These are phyloP conservation scores for Himalopsyche japonica DNA, from an alignment of 2,888 invertebrate genomes.

Conservation along the genomic window DNA sequence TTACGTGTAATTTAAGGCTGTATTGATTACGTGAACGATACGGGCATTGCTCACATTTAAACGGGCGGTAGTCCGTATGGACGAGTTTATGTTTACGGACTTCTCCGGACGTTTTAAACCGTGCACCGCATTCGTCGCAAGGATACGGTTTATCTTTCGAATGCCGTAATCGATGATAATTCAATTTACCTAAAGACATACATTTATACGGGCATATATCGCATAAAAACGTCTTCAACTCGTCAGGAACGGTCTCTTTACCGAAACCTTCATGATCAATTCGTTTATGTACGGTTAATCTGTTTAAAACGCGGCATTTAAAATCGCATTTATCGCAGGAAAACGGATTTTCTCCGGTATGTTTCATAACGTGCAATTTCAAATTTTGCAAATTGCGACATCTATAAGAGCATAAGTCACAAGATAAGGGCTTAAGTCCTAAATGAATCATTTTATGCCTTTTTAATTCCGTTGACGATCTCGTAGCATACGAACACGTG, in stretches of 20 bases:
- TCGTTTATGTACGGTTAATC: constrained; percentile 3
- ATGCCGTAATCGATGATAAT: constrained; percentile 52
- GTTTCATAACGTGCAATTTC: not conserved
- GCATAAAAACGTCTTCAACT: not conserved
- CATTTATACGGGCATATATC: constrained; percentile 8
- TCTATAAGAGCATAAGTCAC: not conserved
- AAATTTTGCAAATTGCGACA: constrained; percentile 4
- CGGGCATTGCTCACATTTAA: constrained; percentile 53
- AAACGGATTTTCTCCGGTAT: constrained; percentile 6
- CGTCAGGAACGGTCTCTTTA: not conserved
- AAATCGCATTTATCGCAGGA: constrained; percentile 6
- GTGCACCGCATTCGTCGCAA: constrained; percentile 57
- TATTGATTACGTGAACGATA: constrained; percentile 54
- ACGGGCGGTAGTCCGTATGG: constrained; percentile 56
- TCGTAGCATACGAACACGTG: constrained; percentile 51
- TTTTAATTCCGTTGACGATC: constrained; percentile 57
- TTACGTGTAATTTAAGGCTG: constrained; percentile 52
- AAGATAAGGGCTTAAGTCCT: not conserved
- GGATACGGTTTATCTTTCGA: constrained; percentile 55
- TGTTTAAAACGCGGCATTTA: not conserved
- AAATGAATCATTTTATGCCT: constrained; percentile 51
- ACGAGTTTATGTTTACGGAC: constrained; percentile 57
- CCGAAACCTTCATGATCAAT: not conserved
- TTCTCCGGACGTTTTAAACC: constrained; percentile 54
- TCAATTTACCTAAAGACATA: constrained; percentile 46